Evolutionary conservation across 2,113 vertebrate genomes (phyloP).

Genomic region (Peromyscus polionotus): DNA sequence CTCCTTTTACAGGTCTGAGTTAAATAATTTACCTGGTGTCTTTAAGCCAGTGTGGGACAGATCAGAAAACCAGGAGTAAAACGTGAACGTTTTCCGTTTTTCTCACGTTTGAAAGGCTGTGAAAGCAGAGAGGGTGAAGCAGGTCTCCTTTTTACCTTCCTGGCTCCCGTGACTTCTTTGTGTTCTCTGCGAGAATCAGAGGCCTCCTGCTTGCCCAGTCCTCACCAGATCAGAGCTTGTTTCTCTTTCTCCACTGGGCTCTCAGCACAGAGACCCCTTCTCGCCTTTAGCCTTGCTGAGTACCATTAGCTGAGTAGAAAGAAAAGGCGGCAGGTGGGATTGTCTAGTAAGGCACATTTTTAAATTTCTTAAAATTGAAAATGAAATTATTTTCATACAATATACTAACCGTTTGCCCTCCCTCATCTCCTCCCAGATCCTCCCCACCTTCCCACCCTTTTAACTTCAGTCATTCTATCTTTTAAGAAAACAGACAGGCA

Average conservation of each 20-base stretch:
- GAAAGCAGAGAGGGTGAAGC: background rate
- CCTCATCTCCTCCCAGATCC: background rate
- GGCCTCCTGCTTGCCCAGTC: background rate
- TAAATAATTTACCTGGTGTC: background rate
- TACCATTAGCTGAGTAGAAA: constrained; percentile 39
- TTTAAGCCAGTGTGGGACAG: background rate
- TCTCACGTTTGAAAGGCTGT: constrained; percentile 19
- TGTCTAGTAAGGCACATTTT: background rate
- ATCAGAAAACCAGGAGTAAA: background rate
- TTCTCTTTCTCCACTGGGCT: constrained; percentile 25
- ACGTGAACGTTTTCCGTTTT: background rate
- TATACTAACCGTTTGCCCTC: background rate
- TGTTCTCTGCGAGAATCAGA: constrained; percentile 13
- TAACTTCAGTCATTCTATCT: background rate
- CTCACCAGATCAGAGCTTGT: background rate
- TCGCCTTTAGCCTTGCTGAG: constrained; percentile 11
- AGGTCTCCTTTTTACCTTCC: background rate
- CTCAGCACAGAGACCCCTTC: background rate
- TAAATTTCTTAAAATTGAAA: background rate
- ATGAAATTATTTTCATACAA: background rate
- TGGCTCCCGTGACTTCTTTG: background rate
- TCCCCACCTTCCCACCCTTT: background rate
- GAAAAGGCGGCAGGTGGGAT: background rate
- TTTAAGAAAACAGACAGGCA: background rate
- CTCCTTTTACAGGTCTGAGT: background rate